phyloP scores from a whole-genome alignment of 2,888 invertebrate genomes.

The Steinernema scapterisci region DNA sequence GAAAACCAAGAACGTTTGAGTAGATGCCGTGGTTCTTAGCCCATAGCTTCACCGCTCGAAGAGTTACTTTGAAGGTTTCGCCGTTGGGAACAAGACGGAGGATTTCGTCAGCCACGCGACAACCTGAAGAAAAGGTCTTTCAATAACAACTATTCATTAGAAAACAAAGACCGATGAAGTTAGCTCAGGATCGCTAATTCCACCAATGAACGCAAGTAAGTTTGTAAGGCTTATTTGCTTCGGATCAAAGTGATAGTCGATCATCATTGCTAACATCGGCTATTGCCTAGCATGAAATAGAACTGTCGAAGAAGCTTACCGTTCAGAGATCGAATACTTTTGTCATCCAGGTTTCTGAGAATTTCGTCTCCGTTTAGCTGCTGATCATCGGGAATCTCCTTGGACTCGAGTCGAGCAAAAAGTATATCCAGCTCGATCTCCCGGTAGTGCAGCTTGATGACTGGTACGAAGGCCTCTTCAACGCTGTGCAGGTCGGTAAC shows the following conservation, averaged over 20 bases:
- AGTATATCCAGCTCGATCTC: conserved; percentile 96
- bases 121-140: conserved; percentile 71
- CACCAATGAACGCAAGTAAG: not conserved
- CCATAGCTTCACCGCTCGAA: conserved; percentile 95
- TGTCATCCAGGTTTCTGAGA: conserved; percentile 90
- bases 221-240: conserved; percentile 1
- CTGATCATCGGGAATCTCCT: conserved; percentile 87
- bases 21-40: conserved; percentile 96
- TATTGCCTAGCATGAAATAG: not conserved
- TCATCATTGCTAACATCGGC: conserved; percentile 11
- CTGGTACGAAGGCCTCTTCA: conserved; percentile 97
- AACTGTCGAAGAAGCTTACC: conserved; percentile 69
- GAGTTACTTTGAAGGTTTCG: conserved; percentile 87
- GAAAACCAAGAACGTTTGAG: conserved; percentile 94
- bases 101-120: conserved; percentile 97
- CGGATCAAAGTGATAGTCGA: conserved; percentile 23
- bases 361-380: conserved; percentile 88
- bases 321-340: conserved; percentile 93
- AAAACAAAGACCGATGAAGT: no score
- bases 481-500: conserved; percentile 76
- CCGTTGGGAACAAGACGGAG: conserved; percentile 90
- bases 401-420: conserved; percentile 91
- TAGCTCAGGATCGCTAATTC: conserved; percentile 28
- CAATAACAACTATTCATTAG: no score
- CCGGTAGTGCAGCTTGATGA: conserved; percentile 98